These are phyloP conservation scores for Scartelaos histophorus DNA, from an alignment of 2,113 vertebrate species.

Conservation along the genomic window DNA sequence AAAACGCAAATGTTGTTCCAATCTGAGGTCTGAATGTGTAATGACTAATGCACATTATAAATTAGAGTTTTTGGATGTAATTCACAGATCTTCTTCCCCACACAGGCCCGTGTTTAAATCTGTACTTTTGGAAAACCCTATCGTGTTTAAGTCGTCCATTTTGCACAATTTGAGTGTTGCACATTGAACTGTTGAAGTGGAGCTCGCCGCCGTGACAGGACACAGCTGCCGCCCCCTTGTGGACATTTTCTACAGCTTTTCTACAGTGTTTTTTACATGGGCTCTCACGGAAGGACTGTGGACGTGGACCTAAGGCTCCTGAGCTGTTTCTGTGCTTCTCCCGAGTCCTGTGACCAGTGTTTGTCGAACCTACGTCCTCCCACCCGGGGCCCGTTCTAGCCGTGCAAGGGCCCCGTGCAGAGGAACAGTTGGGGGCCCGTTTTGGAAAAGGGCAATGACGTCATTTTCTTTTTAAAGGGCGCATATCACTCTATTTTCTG, in stretches of 20 bases:
- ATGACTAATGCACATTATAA: not conserved
- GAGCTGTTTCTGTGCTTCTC: not conserved
- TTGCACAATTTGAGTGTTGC: slow-evolving; percentile 7
- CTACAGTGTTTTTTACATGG: slow-evolving; percentile 26
- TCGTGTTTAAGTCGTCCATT: not conserved
- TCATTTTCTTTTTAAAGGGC: not conserved
- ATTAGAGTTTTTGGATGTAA: not conserved
- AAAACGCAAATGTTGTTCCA: not conserved
- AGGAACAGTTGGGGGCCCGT: not conserved
- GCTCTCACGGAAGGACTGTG: slow-evolving; percentile 24
- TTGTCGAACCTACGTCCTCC: not conserved
- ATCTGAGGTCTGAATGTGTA: not conserved
- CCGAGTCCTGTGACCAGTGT: slow-evolving; percentile 1
- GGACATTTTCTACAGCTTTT: slow-evolving; percentile 30
- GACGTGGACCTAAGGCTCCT: slow-evolving; percentile 12
- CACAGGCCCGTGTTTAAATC: not conserved
- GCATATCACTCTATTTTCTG: too few relatives aligned
- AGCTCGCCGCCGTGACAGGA: not conserved
- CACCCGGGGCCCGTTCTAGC: not conserved
- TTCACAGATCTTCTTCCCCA: not conserved
- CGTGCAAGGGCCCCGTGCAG: too few relatives aligned
- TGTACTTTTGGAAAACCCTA: not conserved
- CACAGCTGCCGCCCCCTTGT: not conserved
- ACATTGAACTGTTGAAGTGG: not conserved
- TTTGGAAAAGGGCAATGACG: not conserved